These are phyloP conservation scores for Ichneumon xanthorius DNA, from an alignment of 2,888 invertebrate species.

Conservation along the genomic window DNA sequence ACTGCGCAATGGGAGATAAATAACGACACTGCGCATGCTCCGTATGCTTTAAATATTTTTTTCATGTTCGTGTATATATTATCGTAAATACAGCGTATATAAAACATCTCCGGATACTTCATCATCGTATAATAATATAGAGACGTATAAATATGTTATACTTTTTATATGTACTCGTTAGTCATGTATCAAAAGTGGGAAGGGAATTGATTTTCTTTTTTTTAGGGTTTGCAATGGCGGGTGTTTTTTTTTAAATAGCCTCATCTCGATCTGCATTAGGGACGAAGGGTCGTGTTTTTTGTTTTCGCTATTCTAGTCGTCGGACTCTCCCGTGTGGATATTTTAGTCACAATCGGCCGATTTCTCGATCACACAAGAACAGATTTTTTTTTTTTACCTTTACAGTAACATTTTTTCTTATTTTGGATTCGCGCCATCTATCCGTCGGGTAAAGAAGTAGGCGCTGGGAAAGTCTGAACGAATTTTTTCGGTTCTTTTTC, in stretches of 20 bases:
- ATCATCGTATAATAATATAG: constrained; percentile 75
- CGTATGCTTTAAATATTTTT: constrained; percentile 34
- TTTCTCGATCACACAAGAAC: constrained; percentile 54
- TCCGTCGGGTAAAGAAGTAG: constrained; percentile 39
- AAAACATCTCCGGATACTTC: constrained; percentile 78
- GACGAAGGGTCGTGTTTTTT: constrained; percentile 18
- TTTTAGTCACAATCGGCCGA: constrained; percentile 14
- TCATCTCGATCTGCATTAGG: constrained; percentile 39
- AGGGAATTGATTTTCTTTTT: constrained; percentile 62
- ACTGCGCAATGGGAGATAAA: neutral
- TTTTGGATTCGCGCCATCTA: constrained; percentile 48
- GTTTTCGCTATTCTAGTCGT: constrained; percentile 34
- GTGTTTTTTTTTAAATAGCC: constrained; percentile 38
- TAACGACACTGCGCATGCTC: neutral
- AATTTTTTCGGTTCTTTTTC: constrained; percentile 32
- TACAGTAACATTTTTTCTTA: constrained; percentile 35
- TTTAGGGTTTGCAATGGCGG: constrained; percentile 39
- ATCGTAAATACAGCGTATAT: constrained; percentile 81
- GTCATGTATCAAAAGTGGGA: constrained; percentile 78
- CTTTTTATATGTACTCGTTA: constrained; percentile 64
- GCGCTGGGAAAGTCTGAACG: constrained; percentile 54
- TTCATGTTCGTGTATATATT: constrained; percentile 77
- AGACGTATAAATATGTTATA: constrained; percentile 77
- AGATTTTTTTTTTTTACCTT: constrained; percentile 24
- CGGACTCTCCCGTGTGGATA: constrained; percentile 38